phyloP scores from a whole-genome alignment of 2,797 vertebrate species.

The Chromis chromis region DNA sequence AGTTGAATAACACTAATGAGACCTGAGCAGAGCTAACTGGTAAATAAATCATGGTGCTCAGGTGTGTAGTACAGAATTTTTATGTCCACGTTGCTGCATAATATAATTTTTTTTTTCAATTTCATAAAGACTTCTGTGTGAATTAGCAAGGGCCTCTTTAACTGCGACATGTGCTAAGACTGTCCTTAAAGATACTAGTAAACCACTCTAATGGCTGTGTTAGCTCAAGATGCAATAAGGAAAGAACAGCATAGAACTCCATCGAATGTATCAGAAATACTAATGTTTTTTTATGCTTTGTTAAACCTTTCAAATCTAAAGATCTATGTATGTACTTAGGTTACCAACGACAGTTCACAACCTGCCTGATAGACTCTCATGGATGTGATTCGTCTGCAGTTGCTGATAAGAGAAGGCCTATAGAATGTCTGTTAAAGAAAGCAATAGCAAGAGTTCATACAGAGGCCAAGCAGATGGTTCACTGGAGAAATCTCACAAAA shows the following conservation, averaged over 20 bases:
- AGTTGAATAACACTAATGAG: conserved; percentile 48
- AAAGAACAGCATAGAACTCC: conserved; percentile 1
- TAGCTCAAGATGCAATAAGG: neutral
- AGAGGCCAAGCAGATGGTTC: conserved; percentile 12
- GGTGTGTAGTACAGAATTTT: conserved; percentile 36
- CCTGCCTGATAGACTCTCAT: neutral
- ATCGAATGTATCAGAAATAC: neutral
- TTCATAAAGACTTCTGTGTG: conserved; percentile 25
- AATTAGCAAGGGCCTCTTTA: conserved; percentile 15
- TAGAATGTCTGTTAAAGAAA: conserved; percentile 14
- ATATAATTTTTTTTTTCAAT: conserved; percentile 7
- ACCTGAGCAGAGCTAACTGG: conserved; percentile 15
- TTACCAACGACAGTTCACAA: neutral
- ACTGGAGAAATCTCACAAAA: neutral
- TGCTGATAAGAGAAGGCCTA: conserved; percentile 13
- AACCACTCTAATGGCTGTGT: conserved; percentile 30
- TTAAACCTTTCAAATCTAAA: neutral
- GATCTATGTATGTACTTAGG: neutral
- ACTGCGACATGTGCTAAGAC: conserved; percentile 23
- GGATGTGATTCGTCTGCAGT: conserved; percentile 1
- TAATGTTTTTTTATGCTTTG: neutral
- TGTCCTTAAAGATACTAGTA: conserved; percentile 3
- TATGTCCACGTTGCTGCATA: conserved; percentile 13
- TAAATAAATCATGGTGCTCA: conserved; percentile 52
- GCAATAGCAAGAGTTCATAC: conserved; percentile 17